Base-by-base conservation (phyloP, 2,888 invertebrate species). In the Ctena decussata region DNA sequence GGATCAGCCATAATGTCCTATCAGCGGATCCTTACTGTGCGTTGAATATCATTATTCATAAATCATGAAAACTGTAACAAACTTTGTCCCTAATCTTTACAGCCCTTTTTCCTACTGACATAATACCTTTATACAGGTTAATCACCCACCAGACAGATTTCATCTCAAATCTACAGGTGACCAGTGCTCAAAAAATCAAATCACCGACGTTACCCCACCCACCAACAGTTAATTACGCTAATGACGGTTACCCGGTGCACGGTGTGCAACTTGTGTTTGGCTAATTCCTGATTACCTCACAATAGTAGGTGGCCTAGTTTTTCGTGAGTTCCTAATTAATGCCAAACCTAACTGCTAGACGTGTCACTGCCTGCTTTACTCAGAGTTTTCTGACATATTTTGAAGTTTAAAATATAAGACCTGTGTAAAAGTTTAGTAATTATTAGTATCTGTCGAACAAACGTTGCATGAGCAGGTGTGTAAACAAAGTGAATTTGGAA, bases 301-400 rank as follows among this genome's bases (percentile, higher is more conserved):
- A 53, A 53, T 53, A 21, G 21, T 53, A n/a, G 15, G 15, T 53
- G 53, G 53, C n/a, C n/a, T 11, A 18, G 53, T 53, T 15, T n/a
- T 53, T 53, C 12, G 65, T 65, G 65, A 65, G 21, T 35, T 65
- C 65, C 65, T 21, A 65, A 65, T 65, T 65, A 65, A 32, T 65
- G 65, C 35, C 65, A 65, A 11, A 11, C 18, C 21, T n/a, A 65
- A 65, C 65, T 65, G 65, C 35, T 65, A 65, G 32, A 21, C 65
- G 35, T 65, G 65, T 35, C 65, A 65, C 6, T 12, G 35, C 65
- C 11, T 65, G 65, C 18, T 65, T 24, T 3, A 65, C 65, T 65
- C 65, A 35, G 35, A 11, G 6, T 12, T 32, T 35, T 65, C 18
- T 32, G 35, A 32, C 32, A 35, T 32, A 35, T 65, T n/a, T n/a